Evolutionary conservation across 2,113 vertebrate genomes (phyloP).

Genomic region (Saimiri boliviensis): DNA sequence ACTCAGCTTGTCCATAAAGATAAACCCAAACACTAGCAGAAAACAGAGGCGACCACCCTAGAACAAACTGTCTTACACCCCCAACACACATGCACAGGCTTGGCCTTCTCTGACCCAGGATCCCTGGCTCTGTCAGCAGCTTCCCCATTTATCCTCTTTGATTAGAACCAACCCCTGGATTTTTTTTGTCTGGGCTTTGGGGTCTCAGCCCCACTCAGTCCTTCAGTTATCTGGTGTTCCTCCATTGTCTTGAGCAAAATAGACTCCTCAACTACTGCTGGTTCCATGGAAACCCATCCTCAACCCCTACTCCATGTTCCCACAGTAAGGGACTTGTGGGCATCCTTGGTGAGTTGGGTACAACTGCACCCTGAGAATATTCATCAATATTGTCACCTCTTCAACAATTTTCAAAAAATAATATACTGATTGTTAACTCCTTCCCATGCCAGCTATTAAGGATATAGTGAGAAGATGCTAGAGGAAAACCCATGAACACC

Average conservation of each 20-base stretch:
- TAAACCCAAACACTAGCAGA: neutral
- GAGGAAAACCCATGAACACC: neutral
- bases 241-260: neutral
- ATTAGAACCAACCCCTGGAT: neutral
- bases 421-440: neutral
- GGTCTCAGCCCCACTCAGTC: neutral
- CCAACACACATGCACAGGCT: fast-evolving
- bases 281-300: neutral
- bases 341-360: neutral
- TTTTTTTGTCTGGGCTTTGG: neutral
- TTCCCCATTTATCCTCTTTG: neutral
- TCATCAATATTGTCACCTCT: neutral
- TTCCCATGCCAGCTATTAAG: neutral
- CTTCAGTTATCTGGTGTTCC: neutral
- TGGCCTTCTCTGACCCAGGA: no score
- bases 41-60: neutral
- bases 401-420: neutral
- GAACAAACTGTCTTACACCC: fast-evolving
- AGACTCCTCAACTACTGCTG: neutral
- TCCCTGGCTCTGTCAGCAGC: neutral
- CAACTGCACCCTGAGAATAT: no score
- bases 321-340: neutral
- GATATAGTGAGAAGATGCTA: neutral
- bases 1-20: neutral
- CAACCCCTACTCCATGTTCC: fast-evolving